Conservation (phyloP, 2,113 vertebrate species). For the Cottus gobio region DNA sequence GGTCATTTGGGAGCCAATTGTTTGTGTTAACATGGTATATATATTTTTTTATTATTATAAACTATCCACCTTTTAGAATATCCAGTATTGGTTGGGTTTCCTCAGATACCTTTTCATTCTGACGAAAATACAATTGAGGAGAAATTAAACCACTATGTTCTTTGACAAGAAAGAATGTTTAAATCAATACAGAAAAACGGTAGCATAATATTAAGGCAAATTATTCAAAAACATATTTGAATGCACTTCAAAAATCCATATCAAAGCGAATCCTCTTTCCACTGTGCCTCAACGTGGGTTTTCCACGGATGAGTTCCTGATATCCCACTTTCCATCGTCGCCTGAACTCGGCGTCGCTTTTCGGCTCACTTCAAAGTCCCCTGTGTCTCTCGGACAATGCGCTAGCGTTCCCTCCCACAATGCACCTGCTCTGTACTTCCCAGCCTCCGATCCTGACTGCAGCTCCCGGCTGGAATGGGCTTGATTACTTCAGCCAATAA, state of each 20-base stretch:
- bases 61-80: neutral
- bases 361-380: neutral
- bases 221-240: neutral
- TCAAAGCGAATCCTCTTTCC: slow-evolving; percentile 2
- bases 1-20: neutral
- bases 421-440: neutral
- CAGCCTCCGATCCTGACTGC: slow-evolving; percentile 5
- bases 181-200: neutral
- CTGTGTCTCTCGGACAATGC: neutral
- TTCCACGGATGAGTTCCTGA: neutral
- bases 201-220: neutral
- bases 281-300: neutral
- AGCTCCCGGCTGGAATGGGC: slow-evolving; percentile 8
- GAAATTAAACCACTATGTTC: neutral
- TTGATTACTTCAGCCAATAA: slow-evolving; percentile 51
- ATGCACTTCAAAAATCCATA: neutral
- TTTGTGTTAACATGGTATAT: too few relatives aligned
- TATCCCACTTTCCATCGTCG: neutral
- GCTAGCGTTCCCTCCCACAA: neutral
- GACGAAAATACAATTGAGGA: neutral
- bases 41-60: neutral
- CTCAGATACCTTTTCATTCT: neutral
- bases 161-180: neutral
- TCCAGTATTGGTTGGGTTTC: neutral
- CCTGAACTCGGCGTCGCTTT: neutral